Evolutionary conservation across 64 coral and sea anemone genomes (phyloP).

Genomic region (Platygyra sinensis): DNA sequence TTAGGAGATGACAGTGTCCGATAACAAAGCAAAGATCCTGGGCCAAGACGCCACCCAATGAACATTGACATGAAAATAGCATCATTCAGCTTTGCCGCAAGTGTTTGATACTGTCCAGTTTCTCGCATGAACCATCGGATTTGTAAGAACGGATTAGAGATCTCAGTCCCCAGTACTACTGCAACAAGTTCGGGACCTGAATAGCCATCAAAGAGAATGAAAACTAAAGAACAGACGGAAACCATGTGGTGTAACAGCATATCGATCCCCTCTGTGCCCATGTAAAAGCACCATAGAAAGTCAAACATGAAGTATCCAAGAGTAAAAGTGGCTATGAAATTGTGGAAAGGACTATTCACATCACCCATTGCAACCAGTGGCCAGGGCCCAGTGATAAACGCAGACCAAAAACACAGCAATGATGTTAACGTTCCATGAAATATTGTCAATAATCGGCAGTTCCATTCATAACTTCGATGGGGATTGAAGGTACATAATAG

Average conservation of each 20-base stretch:
- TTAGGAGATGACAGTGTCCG: constrained; percentile 60
- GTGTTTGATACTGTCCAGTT: constrained; percentile 78
- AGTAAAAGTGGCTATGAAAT: constrained; percentile 69
- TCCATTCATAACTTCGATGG: constrained; percentile 73
- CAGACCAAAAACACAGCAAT: constrained; percentile 72
- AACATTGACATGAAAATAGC: constrained; percentile 88
- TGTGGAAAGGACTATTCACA: constrained; percentile 69
- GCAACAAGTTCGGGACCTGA: constrained; percentile 88
- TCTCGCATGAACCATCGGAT: constrained; percentile 95
- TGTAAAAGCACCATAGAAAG: constrained; percentile 89
- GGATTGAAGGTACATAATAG: constrained; percentile 64
- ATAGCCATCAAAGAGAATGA: constrained; percentile 42
- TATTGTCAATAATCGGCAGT: constrained; percentile 69
- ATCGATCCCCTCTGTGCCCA: constrained; percentile 87
- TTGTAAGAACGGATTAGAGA: constrained; percentile 94
- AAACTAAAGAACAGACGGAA: constrained; percentile 66
- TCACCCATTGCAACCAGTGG: constrained; percentile 82
- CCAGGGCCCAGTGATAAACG: constrained; percentile 83
- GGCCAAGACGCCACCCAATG: constrained; percentile 77
- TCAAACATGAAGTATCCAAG: constrained; percentile 95
- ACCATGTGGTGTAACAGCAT: constrained; percentile 93
- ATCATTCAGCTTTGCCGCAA: constrained; percentile 84
- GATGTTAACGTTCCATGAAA: constrained; percentile 66
- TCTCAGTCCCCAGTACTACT: constrained; percentile 88
- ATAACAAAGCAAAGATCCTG: constrained; percentile 69